Base-by-base conservation (phyloP, 1,140 invertebrate genomes). In the Euwallacea fornicatus region DNA sequence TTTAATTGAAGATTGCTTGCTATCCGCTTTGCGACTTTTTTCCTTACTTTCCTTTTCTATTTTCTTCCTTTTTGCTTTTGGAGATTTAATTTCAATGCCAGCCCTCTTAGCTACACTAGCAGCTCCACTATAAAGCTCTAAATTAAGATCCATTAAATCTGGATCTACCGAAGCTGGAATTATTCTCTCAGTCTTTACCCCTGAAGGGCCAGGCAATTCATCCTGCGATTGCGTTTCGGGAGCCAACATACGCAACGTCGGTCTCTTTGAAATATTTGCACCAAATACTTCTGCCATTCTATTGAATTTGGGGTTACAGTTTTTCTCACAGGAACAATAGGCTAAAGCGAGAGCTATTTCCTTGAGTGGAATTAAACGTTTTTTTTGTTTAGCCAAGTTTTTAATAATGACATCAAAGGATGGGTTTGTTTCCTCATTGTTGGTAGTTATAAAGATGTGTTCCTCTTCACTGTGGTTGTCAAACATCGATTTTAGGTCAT, bases 281-380 rank as follows among this genome's bases (percentile, higher is more conserved):
- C 15, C 59, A 65, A 77, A 74, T 15, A 77, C 66, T 43, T 69
- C 41, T 42, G 46, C 47, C 21, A 53, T 65, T 65, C 69, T 64
- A 62, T 76, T 74, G 62, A 74, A 78, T 13, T 66, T 70, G 6
- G 84, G 82, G 75, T 86, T 86, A 73, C 85, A 86, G 74, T 84
- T 80, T 63, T 79, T 80, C 56, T 83, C 80, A 69, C 81, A 82
- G 9, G 82, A 83, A 75, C 80, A 81, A 64, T 82, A 78, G 10
- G 85, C 71, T 42, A 84, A 82, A 54, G 85, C 83, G 66, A 83
- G 78, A 6, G 84, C 84, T 46, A 86, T 79, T 75, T 86, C 85
- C 43, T 81, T 79, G 61, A 85, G 80, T 41, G 79, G 79, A 64
- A 85, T 83, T 33, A 80, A 62, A 43, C 83, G 75, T 67, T 82